A percentile compares a stretch with the other conserved stretches of the same genome.
Evolutionary conservation across 2,113 vertebrate genomes (phyloP).

Genomic region (Lathamus discolor): DNA sequence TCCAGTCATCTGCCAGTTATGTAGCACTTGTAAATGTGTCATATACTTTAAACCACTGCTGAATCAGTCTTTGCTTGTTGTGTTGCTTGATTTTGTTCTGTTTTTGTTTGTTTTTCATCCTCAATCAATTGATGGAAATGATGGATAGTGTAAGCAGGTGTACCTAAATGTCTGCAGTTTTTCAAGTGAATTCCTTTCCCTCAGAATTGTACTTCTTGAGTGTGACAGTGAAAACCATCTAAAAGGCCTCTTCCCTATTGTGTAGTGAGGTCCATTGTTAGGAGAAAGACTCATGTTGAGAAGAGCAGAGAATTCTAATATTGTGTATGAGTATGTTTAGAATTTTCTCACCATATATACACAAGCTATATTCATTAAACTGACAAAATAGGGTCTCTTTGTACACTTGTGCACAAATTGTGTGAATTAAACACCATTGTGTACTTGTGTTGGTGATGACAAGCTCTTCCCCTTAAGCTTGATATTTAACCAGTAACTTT

Average conservation of each 20-base stretch:
- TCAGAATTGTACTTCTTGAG: neutral
- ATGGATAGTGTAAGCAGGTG: neutral
- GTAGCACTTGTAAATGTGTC: neutral
- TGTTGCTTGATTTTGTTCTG: neutral
- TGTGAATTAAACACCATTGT: neutral
- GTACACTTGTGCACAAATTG: neutral
- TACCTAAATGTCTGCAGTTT: neutral
- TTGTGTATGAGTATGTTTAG: neutral
- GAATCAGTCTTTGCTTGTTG: neutral
- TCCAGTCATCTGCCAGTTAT: neutral
- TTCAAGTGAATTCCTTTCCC: neutral
- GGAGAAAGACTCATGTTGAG: neutral
- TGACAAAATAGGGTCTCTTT: neutral
- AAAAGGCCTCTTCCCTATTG: neutral
- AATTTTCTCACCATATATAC: neutral
- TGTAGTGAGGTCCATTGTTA: fast-evolving
- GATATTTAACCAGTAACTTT: neutral
- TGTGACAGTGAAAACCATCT: neutral
- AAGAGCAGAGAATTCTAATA: neutral
- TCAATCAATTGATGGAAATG: neutral
- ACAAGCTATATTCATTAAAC: neutral
- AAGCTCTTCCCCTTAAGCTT: neutral
- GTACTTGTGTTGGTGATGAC: neutral
- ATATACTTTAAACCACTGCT: neutral
- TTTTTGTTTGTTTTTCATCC: neutral